Evolutionary conservation across 92 coral and sea anemone genomes (phyloP).

Genomic region (Scolanthus callimorphus): DNA sequence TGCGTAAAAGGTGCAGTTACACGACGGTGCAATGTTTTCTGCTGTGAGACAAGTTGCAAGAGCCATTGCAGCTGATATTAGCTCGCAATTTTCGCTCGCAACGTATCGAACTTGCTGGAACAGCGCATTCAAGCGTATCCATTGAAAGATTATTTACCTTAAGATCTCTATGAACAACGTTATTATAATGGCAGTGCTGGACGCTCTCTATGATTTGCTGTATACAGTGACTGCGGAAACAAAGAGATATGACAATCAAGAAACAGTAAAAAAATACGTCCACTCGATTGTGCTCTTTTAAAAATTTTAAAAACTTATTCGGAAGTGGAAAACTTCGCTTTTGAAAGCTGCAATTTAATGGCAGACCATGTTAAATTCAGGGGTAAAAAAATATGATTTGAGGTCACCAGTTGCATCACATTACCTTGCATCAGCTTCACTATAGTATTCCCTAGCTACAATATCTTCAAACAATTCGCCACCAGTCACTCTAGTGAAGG

Average conservation of each 20-base stretch:
- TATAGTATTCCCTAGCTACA: conserved; percentile 96
- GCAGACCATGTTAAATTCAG: too few relatives aligned
- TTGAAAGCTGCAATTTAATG: too few relatives aligned
- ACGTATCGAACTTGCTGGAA: background rate
- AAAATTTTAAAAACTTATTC: too few relatives aligned
- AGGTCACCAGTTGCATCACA: too few relatives aligned
- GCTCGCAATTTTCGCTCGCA: background rate
- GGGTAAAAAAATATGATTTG: too few relatives aligned
- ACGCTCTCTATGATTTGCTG: conserved; percentile 93
- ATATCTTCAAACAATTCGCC: conserved; percentile 98
- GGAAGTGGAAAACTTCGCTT: too few relatives aligned
- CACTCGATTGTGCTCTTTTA: too few relatives aligned
- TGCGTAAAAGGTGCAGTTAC: too few relatives aligned
- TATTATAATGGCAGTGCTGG: conserved; percentile 79
- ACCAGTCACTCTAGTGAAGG: conserved; percentile 81
- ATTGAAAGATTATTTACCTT: conserved; percentile 63
- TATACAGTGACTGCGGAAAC: conserved; percentile 70
- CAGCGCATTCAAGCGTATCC: too few relatives aligned
- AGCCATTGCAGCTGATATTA: too few relatives aligned
- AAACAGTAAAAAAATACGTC: background rate
- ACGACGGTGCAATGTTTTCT: too few relatives aligned
- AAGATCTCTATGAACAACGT: conserved; percentile 86
- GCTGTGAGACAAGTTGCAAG: too few relatives aligned
- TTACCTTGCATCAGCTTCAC: conserved; percentile 97
- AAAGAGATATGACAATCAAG: background rate